Evolutionary conservation across 1,140 invertebrate species (phyloP).

Genomic region (Zeugodacus cucurbitae): DNA sequence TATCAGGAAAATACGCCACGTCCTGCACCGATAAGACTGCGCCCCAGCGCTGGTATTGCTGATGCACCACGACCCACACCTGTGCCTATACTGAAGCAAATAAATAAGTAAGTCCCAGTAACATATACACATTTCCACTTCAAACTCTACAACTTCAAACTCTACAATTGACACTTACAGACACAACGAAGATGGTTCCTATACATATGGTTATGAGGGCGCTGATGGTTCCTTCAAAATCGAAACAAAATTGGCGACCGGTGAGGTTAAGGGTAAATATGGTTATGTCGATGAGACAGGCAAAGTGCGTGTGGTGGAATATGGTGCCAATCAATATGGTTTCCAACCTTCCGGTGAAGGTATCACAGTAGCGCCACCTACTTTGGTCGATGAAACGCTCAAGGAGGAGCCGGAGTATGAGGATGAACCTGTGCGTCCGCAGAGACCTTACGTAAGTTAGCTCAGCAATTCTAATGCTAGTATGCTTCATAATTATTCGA

Average conservation of each 20-base stretch:
- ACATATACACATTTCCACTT: background rate
- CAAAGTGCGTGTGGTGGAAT: slow-evolving; percentile 83
- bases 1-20: slow-evolving; percentile 69
- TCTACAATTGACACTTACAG: slow-evolving; percentile 61
- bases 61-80: slow-evolving; percentile 72
- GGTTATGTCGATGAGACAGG: slow-evolving; percentile 87
- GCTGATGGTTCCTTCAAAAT: slow-evolving; percentile 88
- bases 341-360: slow-evolving; percentile 89
- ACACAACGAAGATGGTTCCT: slow-evolving; percentile 87
- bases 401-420: slow-evolving; percentile 67
- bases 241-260: slow-evolving; percentile 81
- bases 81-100: slow-evolving; percentile 85
- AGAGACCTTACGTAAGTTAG: slow-evolving; percentile 60
- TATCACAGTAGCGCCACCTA: slow-evolving; percentile 84
- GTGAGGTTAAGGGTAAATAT: slow-evolving; percentile 86
- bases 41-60: slow-evolving; percentile 67
- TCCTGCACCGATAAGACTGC: slow-evolving; percentile 67
- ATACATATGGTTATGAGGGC: slow-evolving; percentile 88
- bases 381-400: slow-evolving; percentile 78
- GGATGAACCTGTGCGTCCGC: slow-evolving; percentile 66
- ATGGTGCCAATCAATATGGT: slow-evolving; percentile 87
- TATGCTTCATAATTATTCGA: background rate
- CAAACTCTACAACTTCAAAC: background rate
- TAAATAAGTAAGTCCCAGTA: slow-evolving; percentile 73
- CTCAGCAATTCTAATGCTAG: background rate